Evolutionary conservation across 2,888 invertebrate genomes (phyloP), one percentile per base, ranked within the genome.

Genomic region (Gastracanthus pulcherrimus): DNA sequence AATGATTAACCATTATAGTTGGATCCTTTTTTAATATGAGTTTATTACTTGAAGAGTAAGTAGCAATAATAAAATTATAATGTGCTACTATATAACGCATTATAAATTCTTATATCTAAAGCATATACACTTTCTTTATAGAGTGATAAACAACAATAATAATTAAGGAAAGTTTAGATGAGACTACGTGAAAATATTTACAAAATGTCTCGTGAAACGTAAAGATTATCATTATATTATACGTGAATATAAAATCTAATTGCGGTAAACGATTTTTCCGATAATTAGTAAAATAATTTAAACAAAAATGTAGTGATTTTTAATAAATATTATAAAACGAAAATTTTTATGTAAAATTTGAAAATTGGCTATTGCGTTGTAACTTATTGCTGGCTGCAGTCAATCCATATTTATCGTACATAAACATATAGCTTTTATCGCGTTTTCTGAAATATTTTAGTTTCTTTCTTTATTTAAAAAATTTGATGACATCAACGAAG

Each of bases 101-200:
- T 58, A 58, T 55, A 72, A 74, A 69, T 19, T 48, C 60, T 81
- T 74, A 74, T 16, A 38, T 36, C 45, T 62, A 74, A 34, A n/a
- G 67, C 51, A 81, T 72, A 76, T 67, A 81, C 45, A 67, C 0
- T 64, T 55, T 36, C 13, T 60, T 76, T 66, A 26, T 70, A 13
- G 19, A 45, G n/a, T 55, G 58, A 76, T 51, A 71, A 76, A 69
- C 38, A 75, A 80, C 19, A 74, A 29, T 55, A 51, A 23, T 48
- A 31, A 48, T 55, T 67, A 74, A 74, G n/a, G 23, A 69, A 41
- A 34, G 31, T 58, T 51, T n/a, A 58, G 23, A 62, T 69, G 51
- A 66, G 41, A 75, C 38, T 29, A 5, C 13, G 23, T 75, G 70
- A 75, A 64, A 48, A 64, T 82, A 82, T 82, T 69, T 82, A 78